Evolutionary conservation across 2,113 vertebrate species (phyloP).

Genomic region (Patagioenas fasciata): DNA sequence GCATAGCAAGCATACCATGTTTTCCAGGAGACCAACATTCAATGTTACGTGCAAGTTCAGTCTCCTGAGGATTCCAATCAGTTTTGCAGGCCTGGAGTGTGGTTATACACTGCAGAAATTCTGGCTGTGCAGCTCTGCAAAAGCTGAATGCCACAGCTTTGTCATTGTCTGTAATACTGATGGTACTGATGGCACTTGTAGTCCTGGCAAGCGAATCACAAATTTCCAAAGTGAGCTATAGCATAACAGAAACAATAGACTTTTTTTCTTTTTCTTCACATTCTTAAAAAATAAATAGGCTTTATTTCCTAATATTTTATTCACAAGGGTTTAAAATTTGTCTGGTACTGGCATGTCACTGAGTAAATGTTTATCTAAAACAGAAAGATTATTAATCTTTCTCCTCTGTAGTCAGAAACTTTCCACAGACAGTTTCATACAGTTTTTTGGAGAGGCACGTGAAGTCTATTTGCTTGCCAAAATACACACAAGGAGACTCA

Average conservation of each 20-base stretch:
- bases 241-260: not conserved
- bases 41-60: not conserved
- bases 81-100: not conserved
- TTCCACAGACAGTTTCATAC: not conserved
- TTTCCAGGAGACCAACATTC: not conserved
- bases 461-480: not conserved
- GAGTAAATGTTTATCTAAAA: conserved; percentile 22
- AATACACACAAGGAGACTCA: not conserved
- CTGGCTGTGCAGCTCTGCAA: not conserved
- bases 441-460: not conserved
- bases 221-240: not conserved
- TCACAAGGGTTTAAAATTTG: not conserved
- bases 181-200: not conserved
- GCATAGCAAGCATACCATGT: accelerated
- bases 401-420: not conserved
- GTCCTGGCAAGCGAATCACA: not conserved
- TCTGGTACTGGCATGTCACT: not conserved
- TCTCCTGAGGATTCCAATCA: not conserved
- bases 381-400: not conserved
- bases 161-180: not conserved
- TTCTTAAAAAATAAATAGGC: not conserved
- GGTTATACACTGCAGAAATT: not conserved
- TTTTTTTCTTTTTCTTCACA: not conserved
- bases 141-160: not conserved
- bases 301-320: not conserved